These are phyloP conservation scores for Heliconius erato DNA, from an alignment of 2,888 invertebrate genomes.

Conservation along the genomic window DNA sequence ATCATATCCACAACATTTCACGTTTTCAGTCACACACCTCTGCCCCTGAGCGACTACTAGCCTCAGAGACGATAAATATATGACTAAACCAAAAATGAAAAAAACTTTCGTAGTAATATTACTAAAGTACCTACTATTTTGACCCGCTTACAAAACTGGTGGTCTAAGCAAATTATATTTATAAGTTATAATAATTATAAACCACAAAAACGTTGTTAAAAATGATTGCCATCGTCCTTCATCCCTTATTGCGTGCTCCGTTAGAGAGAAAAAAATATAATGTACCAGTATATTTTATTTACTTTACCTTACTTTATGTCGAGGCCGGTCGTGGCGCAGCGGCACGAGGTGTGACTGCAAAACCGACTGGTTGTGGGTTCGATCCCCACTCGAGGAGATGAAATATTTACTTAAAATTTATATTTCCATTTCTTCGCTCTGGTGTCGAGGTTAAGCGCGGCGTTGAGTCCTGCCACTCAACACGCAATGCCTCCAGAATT, in stretches of 20 bases:
- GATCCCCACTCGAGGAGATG: too few relatives aligned
- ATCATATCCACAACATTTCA: too few relatives aligned
- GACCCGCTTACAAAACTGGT: background rate
- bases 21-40: too few relatives aligned
- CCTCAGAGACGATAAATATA: background rate
- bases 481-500: too few relatives aligned
- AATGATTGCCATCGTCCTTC: constrained; percentile 8
- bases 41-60: too few relatives aligned
- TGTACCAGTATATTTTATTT: background rate
- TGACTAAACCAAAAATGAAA: background rate
- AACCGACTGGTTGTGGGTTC: too few relatives aligned
- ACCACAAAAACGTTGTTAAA: constrained; percentile 8
- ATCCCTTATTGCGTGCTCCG: background rate
- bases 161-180: constrained; percentile 2
- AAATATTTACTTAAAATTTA: too few relatives aligned
- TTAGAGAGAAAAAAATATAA: background rate
- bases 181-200: constrained; percentile 2
- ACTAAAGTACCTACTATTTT: background rate
- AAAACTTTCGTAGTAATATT: background rate
- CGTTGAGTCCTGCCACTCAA: too few relatives aligned
- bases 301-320: background rate
- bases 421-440: too few relatives aligned
- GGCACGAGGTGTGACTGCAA: too few relatives aligned
- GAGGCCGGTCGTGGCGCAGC: too few relatives aligned
- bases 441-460: too few relatives aligned